Conservation (phyloP, 2,797 vertebrate species). For the Poecilia gillii region DNA sequence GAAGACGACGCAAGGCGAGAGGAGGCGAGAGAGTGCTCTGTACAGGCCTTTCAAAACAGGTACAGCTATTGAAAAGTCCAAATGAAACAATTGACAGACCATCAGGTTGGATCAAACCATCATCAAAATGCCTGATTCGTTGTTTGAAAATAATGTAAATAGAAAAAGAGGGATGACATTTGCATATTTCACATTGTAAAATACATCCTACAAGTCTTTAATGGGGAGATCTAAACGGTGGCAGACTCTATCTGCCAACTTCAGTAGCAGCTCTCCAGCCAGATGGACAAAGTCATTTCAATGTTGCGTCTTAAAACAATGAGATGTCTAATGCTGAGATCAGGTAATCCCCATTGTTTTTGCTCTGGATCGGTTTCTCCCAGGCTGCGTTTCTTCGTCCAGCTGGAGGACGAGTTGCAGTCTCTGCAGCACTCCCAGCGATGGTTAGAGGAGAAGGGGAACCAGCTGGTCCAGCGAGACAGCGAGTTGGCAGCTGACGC, state of each 20-base stretch:
- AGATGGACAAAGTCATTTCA: constrained; percentile 31
- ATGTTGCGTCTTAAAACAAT: constrained; percentile 29
- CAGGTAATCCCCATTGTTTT: constrained; percentile 61
- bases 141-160: background rate
- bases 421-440: constrained; percentile 90
- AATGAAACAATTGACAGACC: background rate
- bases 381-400: constrained; percentile 91
- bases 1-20: constrained; percentile 85
- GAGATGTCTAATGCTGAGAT: constrained; percentile 33
- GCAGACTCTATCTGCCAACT: constrained; percentile 6
- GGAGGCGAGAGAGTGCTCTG: constrained; percentile 82
- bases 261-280: constrained; percentile 8
- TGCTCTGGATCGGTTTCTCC: constrained; percentile 47
- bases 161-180: background rate
- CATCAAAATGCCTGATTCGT: background rate
- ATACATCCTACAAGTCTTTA: constrained; percentile 7
- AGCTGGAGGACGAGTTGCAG: constrained; percentile 92
- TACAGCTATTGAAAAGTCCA: constrained; percentile 53
- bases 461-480: constrained; percentile 91
- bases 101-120: background rate
- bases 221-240: constrained; percentile 7
- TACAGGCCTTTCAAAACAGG: constrained; percentile 92
- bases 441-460: constrained; percentile 92
- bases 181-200: constrained; percentile 1
- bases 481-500: constrained; percentile 84